These are phyloP conservation scores for Anisognathus igniventris DNA, from an alignment of 2,797 vertebrate genomes.

Conservation along the genomic window DNA sequence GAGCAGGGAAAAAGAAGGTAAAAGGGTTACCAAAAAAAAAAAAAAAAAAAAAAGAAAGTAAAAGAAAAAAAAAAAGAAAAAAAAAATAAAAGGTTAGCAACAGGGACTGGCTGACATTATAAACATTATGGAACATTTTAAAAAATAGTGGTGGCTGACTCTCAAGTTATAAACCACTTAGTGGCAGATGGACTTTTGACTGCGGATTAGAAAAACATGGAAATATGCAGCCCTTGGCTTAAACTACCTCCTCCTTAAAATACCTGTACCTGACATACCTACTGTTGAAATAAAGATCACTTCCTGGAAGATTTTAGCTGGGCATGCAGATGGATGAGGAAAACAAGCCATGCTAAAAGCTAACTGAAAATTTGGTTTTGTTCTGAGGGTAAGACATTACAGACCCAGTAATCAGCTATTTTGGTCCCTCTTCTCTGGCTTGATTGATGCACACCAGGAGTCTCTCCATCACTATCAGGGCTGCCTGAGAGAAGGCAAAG, in stretches of 20 bases:
- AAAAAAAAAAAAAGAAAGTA: not conserved
- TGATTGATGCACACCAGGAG: not conserved
- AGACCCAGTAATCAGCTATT: not conserved
- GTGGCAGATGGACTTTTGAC: slow-evolving; percentile 20
- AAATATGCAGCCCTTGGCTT: not conserved
- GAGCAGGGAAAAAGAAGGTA: slow-evolving; percentile 63
- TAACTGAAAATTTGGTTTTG: not conserved
- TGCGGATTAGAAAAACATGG: not conserved
- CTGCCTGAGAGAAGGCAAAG: not conserved
- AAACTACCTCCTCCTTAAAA: not conserved
- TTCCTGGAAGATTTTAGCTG: not conserved
- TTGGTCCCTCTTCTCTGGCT: not conserved
- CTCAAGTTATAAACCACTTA: slow-evolving; percentile 1
- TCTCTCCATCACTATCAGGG: not conserved
- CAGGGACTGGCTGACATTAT: not conserved
- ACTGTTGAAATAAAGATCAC: not conserved
- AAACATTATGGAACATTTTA: not conserved
- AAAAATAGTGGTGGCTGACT: not conserved
- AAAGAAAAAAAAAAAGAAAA: not conserved
- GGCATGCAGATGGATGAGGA: not conserved
- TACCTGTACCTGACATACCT: not conserved
- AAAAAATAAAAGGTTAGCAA: slow-evolving; percentile 14
- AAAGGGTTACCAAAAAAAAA: slow-evolving; percentile 55
- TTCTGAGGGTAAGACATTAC: not conserved
- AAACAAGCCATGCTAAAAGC: not conserved